A percentile compares a stretch with the other conserved stretches of the same genome.
Conservation (phyloP, 2,888 invertebrate species). For the Drosophila neotestacea region DNA sequence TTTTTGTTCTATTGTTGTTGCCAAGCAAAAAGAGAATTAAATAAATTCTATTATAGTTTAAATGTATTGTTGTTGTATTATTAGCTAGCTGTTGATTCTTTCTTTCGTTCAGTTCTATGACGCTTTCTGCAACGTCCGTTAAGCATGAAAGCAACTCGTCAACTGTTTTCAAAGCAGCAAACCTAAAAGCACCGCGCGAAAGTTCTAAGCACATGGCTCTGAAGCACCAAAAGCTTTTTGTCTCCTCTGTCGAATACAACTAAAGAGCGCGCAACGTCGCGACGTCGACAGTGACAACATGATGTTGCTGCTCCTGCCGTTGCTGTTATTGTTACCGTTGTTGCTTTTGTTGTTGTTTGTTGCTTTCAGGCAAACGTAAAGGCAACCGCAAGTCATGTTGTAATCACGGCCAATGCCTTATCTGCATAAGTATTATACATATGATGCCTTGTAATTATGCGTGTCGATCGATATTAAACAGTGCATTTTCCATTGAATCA, state of each 20-base stretch:
- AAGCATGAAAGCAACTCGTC: slow-evolving; percentile 81
- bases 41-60: slow-evolving; percentile 41
- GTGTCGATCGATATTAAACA: not conserved
- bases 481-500: slow-evolving; percentile 17
- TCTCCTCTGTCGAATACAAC: slow-evolving; percentile 30
- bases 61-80: slow-evolving; percentile 37
- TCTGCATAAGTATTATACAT: slow-evolving; percentile 2
- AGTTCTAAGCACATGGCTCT: slow-evolving; percentile 64
- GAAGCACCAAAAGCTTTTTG: slow-evolving; percentile 47
- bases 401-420: slow-evolving; percentile 3
- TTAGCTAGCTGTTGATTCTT: slow-evolving; percentile 56
- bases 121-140: slow-evolving; percentile 68
- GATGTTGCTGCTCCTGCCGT: slow-evolving; percentile 10
- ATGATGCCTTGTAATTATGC: slow-evolving; percentile 9
- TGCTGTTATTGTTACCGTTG: slow-evolving; percentile 12
- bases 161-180: slow-evolving; percentile 75
- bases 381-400: not conserved
- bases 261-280: slow-evolving; percentile 24
- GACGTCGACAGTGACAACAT: not conserved
- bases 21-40: slow-evolving; percentile 32
- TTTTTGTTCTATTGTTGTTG: slow-evolving; percentile 22
- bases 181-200: slow-evolving; percentile 50
- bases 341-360: slow-evolving; percentile 2
- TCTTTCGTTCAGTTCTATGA: slow-evolving; percentile 12
- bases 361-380: not conserved